Percentiles rank a stretch among this genome's conserved stretches.
Conservation (phyloP, 37 sponge, comb jelly and placozoan species). For the Dysidea cf. avara region DNA sequence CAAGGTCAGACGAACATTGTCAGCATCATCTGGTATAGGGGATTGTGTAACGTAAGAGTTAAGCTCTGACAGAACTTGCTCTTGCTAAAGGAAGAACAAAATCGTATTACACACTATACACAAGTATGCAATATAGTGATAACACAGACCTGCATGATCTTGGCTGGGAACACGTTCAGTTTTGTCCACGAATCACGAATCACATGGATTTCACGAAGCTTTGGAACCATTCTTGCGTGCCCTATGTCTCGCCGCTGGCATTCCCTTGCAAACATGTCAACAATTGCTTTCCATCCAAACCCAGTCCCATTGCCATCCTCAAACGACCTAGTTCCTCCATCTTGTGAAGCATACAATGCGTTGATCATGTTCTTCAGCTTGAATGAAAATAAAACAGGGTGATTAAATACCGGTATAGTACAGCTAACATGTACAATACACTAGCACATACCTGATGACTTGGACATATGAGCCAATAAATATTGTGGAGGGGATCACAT, state of each 20-base stretch:
- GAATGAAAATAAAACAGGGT: neutral
- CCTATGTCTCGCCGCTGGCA: slow-evolving; percentile 3
- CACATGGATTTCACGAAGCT: slow-evolving; percentile 15
- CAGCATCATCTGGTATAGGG: slow-evolving; percentile 4
- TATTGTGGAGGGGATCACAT: neutral
- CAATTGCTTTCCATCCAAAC: slow-evolving; percentile 17
- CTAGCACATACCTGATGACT: slow-evolving; percentile 11
- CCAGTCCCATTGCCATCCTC: neutral
- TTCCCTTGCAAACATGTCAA: neutral
- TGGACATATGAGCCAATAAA: slow-evolving; percentile 25
- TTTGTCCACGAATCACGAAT: slow-evolving; percentile 34
- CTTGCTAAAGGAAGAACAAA: slow-evolving; percentile 10
- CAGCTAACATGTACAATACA: too few species aligned
- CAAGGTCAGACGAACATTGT: neutral
- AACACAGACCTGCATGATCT: slow-evolving; percentile 37
- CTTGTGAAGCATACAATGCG: neutral
- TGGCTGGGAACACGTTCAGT: slow-evolving; percentile 37
- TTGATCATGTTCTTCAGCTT: slow-evolving; percentile 25
- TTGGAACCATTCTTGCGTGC: slow-evolving; percentile 4
- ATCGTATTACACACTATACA: too few species aligned
- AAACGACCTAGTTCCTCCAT: neutral
- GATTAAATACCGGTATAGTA: neutral
- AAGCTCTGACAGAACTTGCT: slow-evolving; percentile 35
- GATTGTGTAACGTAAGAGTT: neutral
- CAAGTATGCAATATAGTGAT: neutral